Base-by-base conservation (phyloP, 53 echinoderm and acorn worm species). In the Luidia sarsii region DNA sequence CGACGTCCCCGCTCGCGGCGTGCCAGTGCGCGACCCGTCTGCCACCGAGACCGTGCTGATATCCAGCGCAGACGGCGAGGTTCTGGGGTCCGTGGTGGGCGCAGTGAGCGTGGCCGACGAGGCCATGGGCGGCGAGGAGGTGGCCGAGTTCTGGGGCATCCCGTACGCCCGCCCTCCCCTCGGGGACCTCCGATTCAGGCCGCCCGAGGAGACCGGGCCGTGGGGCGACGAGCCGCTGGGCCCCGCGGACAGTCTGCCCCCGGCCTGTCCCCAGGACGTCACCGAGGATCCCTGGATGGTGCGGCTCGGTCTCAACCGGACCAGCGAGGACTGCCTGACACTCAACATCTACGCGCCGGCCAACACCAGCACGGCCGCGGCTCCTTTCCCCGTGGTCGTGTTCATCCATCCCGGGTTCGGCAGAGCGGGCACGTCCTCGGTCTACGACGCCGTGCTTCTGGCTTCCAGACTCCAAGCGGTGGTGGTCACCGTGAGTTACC, bases 91-190 rank as follows among this genome's bases (percentile, higher is more conserved):
- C 1, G 32, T 64, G 10, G 19, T 51, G 20, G 84, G 84, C 50
- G 51, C 53, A 27, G n/a, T 84, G 49, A 35, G 51, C 19, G 48
- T 62, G 35, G 81, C 70, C 35, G 59, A 69, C 52, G 43, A 71
- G 39, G 81, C 57, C 7, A 50, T 62, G 48, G 81, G 71, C 15
- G 82, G 74, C 20, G 39, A 68, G 28, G 51, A 89, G 33, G 37
- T 93, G 0, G 48, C 35, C 20, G 56, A 60, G 33, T 89, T 93
- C 65, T 79, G 34, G 0, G 89, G 93, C 4, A 68, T 93, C 19
- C 93, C 93, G 2, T 93, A 93, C 56, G 83, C 89, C 2, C 72
- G 60, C 33, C 83, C 89, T 39, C 92, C 89, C 2, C 16, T 71
- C 1, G 87, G 75, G 1, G 73, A 72, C 33, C 59, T 85, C 32